phyloP scores from a whole-genome alignment of 2,113 vertebrate species.

The Gopherus flavomarginatus region DNA sequence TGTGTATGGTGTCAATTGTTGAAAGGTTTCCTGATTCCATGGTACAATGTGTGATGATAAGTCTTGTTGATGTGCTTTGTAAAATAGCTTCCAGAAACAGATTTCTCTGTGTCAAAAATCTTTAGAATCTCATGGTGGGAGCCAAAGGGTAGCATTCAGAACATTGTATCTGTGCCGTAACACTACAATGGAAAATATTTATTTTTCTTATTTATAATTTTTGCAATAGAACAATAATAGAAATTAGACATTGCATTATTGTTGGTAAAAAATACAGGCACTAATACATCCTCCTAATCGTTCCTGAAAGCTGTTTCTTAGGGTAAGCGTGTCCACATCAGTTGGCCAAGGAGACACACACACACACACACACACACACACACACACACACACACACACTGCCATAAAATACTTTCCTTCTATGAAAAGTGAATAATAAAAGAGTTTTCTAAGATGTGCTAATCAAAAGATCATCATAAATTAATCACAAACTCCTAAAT shows the following conservation, averaged over 20 bases:
- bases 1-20: not conserved
- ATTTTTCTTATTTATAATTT: not conserved
- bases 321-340: not conserved
- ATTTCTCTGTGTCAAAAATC: not conserved
- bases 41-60: not conserved
- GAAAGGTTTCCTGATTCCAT: constrained; percentile 18
- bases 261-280: not conserved
- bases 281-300: not conserved
- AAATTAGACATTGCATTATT: not conserved
- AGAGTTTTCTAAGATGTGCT: not conserved
- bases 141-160: not conserved
- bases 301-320: not conserved
- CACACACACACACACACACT: not conserved
- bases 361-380: not conserved
- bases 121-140: not conserved
- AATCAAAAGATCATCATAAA: not conserved
- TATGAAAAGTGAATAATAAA: not conserved
- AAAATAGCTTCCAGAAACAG: not conserved
- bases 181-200: not conserved
- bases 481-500: not conserved
- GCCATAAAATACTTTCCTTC: not conserved
- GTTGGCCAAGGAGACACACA: not conserved
- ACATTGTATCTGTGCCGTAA: not conserved
- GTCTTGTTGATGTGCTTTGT: not conserved
- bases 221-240: not conserved